These are phyloP conservation scores for Ips typographus DNA, from an alignment of 1,140 invertebrate species.

Conservation along the genomic window DNA sequence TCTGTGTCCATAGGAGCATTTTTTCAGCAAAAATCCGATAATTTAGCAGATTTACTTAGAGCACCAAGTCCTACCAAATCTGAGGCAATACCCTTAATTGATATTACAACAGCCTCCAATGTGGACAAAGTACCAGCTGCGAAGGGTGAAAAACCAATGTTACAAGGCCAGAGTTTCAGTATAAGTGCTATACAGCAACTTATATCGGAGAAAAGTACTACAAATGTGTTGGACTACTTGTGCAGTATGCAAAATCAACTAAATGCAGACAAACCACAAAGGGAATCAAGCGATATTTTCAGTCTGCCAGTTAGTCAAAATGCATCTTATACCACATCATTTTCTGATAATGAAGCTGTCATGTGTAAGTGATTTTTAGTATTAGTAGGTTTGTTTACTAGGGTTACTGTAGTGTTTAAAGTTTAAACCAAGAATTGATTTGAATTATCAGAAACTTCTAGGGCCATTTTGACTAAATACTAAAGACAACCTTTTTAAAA, in stretches of 20 bases:
- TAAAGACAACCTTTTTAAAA: too few species aligned
- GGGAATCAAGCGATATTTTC: slow-evolving; percentile 8
- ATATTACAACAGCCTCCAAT: slow-evolving; percentile 26
- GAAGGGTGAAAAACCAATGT: not conserved
- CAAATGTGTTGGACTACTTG: slow-evolving; percentile 34
- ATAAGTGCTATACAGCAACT: slow-evolving; percentile 38
- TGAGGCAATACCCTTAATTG: slow-evolving; percentile 36
- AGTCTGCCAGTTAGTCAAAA: slow-evolving; percentile 35
- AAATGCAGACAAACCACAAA: slow-evolving; percentile 9
- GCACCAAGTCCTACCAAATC: not conserved
- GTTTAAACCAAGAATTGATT: too few species aligned
- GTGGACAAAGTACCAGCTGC: not conserved
- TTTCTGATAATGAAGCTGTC: slow-evolving; percentile 36
- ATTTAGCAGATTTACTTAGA: slow-evolving; percentile 29
- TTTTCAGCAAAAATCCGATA: slow-evolving; percentile 42
- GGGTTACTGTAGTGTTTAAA: too few species aligned
- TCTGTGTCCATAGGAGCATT: slow-evolving; percentile 44
- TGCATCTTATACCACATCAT: slow-evolving; percentile 31
- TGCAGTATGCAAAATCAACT: slow-evolving; percentile 11
- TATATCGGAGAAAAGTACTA: slow-evolving; percentile 31
- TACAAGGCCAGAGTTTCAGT: slow-evolving; percentile 33
- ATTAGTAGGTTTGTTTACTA: too few species aligned
- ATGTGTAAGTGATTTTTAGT: slow-evolving; percentile 9
- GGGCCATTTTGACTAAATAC: too few species aligned
- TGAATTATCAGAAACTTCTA: too few species aligned